A percentile compares a stretch with the other conserved stretches of the same genome.
Conservation (phyloP, 2,113 vertebrate species). For the Cathartes aura region DNA sequence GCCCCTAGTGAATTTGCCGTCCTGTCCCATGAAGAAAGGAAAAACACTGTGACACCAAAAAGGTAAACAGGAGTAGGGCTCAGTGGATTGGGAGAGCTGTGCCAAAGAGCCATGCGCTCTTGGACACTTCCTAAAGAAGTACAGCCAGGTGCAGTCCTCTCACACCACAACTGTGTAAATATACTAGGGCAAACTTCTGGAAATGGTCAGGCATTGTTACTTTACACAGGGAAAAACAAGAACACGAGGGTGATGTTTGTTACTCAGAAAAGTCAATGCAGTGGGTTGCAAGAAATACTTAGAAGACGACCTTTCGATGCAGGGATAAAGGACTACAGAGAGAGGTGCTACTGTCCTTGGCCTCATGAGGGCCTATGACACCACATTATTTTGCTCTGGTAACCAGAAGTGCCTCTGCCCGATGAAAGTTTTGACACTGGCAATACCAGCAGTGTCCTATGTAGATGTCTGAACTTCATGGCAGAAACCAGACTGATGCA, state of each 20-base stretch:
- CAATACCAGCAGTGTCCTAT: accelerated
- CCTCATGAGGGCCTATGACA: neutral
- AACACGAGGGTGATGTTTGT: neutral
- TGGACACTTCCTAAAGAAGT: neutral
- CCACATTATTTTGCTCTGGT: neutral
- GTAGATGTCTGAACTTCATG: neutral
- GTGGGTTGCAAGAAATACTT: neutral
- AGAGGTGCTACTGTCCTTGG: neutral
- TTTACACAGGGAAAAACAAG: neutral
- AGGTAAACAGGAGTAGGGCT: neutral
- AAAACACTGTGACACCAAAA: neutral
- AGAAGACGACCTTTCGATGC: neutral
- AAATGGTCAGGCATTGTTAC: neutral
- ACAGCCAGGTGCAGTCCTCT: neutral
- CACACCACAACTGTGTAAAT: neutral
- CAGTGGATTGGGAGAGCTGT: neutral
- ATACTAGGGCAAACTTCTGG: neutral
- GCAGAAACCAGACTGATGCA: neutral
- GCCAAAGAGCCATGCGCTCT: neutral
- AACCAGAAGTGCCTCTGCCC: neutral
- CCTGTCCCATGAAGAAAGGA: neutral
- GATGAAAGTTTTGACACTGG: accelerated
- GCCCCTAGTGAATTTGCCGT: neutral
- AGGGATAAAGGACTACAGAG: neutral
- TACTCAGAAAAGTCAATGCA: neutral